Evolutionary conservation across 2,888 invertebrate species (phyloP).

Genomic region (Caenorhabditis imperialis): DNA sequence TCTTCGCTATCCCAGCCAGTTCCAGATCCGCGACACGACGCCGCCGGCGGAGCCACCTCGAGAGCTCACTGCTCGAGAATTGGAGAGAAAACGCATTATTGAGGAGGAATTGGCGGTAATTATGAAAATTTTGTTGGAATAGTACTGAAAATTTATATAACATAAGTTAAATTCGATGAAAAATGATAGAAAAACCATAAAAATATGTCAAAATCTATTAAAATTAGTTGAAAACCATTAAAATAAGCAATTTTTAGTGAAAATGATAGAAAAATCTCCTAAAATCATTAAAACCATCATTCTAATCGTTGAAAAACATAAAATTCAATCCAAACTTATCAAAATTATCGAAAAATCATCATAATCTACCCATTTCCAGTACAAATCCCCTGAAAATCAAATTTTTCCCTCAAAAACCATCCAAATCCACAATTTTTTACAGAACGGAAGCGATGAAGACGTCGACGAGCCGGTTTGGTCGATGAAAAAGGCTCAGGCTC

Average conservation of each 20-base stretch:
- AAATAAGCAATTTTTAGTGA: background rate
- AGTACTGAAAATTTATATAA: background rate
- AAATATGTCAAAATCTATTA: background rate
- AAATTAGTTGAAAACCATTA: background rate
- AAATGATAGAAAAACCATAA: background rate
- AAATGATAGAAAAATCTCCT: background rate
- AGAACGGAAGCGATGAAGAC: slow-evolving; percentile 57
- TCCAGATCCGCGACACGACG: slow-evolving; percentile 44
- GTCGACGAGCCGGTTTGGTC: slow-evolving; percentile 73
- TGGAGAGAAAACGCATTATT: slow-evolving; percentile 59
- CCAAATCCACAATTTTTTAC: too few relatives aligned
- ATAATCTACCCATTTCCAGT: background rate
- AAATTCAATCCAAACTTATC: too few relatives aligned
- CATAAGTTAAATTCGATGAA: background rate
- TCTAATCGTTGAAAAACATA: too few relatives aligned
- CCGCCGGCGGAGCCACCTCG: slow-evolving; percentile 29
- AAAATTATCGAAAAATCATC: background rate
- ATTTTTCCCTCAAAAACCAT: too few relatives aligned
- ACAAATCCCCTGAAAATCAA: background rate
- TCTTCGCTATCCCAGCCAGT: too few relatives aligned
- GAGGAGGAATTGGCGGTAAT: slow-evolving; percentile 55
- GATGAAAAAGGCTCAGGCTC: slow-evolving; percentile 71
- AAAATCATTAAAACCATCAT: too few relatives aligned
- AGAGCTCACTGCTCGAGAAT: slow-evolving; percentile 57
- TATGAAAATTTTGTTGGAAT: background rate